phyloP scores from a whole-genome alignment of 2,888 invertebrate species.

The Megastigmus dorsalis region DNA sequence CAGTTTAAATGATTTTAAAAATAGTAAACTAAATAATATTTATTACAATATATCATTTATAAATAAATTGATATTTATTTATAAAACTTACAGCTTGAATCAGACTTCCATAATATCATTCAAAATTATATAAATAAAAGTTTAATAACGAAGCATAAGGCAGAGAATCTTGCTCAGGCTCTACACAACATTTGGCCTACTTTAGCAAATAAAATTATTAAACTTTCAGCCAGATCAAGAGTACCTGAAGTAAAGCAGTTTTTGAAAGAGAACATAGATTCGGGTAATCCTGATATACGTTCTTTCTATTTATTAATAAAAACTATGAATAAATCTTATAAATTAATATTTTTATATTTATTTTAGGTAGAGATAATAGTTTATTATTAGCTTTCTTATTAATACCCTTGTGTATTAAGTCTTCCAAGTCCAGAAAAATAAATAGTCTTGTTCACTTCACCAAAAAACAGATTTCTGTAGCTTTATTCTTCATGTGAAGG shows the following conservation, averaged over 20 bases:
- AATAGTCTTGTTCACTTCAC: background rate
- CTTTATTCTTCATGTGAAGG: background rate
- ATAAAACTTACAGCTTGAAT: conserved; percentile 2
- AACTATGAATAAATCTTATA: too few species aligned
- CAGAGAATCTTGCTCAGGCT: background rate
- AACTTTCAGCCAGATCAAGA: background rate
- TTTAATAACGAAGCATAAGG: background rate
- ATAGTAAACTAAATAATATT: background rate
- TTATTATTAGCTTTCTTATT: background rate
- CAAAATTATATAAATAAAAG: background rate
- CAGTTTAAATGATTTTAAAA: background rate
- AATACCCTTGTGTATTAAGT: background rate
- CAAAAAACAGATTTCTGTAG: background rate
- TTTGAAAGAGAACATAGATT: background rate
- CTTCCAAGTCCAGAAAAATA: background rate
- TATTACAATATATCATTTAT: background rate
- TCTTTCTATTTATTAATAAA: background rate
- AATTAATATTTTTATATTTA: background rate
- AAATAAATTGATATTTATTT: background rate
- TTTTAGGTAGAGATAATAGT: background rate
- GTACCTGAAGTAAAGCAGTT: background rate
- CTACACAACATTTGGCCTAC: background rate
- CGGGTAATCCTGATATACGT: background rate
- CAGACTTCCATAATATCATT: background rate
- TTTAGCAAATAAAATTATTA: background rate